phyloP scores from a whole-genome alignment of 2,888 invertebrate genomes.

The Stenodera caucasica region DNA sequence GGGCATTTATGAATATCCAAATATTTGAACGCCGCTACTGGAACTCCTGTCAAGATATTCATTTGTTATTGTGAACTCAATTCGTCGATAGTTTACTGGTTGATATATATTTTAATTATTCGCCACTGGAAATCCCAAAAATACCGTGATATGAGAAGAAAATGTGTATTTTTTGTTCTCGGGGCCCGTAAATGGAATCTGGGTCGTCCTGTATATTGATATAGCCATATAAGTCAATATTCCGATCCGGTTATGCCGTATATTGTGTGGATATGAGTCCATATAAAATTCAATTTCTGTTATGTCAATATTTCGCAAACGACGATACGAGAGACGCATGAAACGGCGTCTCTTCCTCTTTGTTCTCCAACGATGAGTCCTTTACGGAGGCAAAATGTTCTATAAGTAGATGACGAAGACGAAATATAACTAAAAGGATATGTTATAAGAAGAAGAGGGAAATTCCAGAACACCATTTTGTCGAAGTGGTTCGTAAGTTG shows the following conservation, averaged over 20 bases:
- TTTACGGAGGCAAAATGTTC: not conserved
- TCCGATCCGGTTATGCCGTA: conserved; percentile 35
- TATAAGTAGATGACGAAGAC: not conserved
- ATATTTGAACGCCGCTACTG: too few relatives aligned
- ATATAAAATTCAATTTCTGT: conserved; percentile 46
- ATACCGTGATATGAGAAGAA: too few relatives aligned
- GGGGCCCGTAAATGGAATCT: conserved; percentile 8
- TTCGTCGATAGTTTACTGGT: too few relatives aligned
- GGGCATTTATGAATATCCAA: too few relatives aligned
- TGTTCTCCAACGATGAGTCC: not conserved
- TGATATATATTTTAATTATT: too few relatives aligned
- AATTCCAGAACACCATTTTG: not conserved
- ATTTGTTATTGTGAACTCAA: too few relatives aligned
- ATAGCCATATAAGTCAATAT: conserved; percentile 30
- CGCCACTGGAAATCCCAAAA: too few relatives aligned
- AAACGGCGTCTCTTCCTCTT: not conserved
- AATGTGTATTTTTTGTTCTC: too few relatives aligned
- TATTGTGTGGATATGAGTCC: conserved; percentile 45
- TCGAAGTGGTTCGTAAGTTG: not conserved
- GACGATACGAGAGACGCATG: not conserved
- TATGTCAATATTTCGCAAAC: conserved; percentile 33
- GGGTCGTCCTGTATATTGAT: conserved; percentile 13
- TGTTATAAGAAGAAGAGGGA: too few relatives aligned
- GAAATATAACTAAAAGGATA: not conserved
- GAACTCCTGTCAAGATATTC: too few relatives aligned